These are phyloP conservation scores for Teleopsis dalmanni DNA, from an alignment of 1,140 invertebrate genomes.

Conservation along the genomic window DNA sequence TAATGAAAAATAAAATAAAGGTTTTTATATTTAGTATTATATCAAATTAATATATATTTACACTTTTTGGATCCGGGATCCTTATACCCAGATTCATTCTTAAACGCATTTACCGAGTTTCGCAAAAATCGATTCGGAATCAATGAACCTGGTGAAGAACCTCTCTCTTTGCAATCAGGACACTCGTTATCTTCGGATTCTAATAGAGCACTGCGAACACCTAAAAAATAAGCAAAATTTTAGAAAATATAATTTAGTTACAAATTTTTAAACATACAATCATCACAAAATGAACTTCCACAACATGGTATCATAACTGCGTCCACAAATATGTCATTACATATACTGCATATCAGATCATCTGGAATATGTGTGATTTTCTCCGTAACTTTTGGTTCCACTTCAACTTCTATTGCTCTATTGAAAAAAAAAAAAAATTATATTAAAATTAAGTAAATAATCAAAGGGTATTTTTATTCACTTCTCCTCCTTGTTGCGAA, in stretches of 20 bases:
- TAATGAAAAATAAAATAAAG: not conserved
- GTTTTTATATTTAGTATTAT: not conserved
- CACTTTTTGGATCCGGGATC: conserved; percentile 2
- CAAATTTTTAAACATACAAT: conserved; percentile 63
- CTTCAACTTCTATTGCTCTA: not conserved
- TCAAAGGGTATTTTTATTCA: conserved; percentile 11
- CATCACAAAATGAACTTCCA: conserved; percentile 96
- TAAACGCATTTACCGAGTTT: conserved; percentile 79
- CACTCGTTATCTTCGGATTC: conserved; percentile 93
- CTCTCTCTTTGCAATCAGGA: conserved; percentile 86
- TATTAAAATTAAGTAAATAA: not conserved
- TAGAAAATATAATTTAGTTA: not conserved
- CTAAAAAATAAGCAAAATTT: conserved; percentile 45
- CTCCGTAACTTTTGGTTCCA: conserved; percentile 20
- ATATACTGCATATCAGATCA: conserved; percentile 84
- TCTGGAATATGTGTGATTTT: conserved; percentile 75
- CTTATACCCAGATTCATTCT: conserved; percentile 80
- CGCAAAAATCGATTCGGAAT: conserved; percentile 89
- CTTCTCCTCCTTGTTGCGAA: conserved; percentile 63
- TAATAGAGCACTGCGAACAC: conserved; percentile 76
- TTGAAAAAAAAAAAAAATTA: conserved; percentile 10
- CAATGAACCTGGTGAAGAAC: conserved; percentile 83
- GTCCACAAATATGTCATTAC: conserved; percentile 87
- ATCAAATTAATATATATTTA: conserved; percentile 1
- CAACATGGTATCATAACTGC: conserved; percentile 96